Conservation (phyloP, 2,797 vertebrate genomes). For the Trachops cirrhosus region DNA sequence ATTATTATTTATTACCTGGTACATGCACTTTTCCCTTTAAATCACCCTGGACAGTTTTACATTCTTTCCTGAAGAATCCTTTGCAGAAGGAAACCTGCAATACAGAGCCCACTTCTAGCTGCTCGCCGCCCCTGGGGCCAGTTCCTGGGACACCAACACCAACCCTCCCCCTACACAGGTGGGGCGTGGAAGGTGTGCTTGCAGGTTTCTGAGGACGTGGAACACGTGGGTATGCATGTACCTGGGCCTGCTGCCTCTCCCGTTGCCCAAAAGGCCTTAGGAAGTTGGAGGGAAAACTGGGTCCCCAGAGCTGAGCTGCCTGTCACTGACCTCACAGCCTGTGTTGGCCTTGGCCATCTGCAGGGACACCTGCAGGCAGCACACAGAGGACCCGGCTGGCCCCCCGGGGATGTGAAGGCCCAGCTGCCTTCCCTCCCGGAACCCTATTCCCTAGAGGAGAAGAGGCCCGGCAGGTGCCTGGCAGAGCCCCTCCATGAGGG, state of each 20-base stretch:
- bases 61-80: neutral
- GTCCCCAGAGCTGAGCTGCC: neutral
- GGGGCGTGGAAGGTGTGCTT: rapidly evolving
- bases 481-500: neutral
- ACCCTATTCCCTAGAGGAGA: too few species aligned
- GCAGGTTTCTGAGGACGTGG: neutral
- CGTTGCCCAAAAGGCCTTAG: neutral
- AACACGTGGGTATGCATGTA: rapidly evolving
- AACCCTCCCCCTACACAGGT: neutral
- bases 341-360: rapidly evolving
- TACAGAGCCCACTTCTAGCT: neutral
- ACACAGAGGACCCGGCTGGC: neutral
- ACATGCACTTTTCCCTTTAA: neutral
- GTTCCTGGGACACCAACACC: neutral
- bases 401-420: neutral
- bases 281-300: neutral
- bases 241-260: neutral
- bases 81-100: neutral
- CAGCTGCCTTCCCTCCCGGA: neutral
- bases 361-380: neutral
- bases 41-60: neutral
- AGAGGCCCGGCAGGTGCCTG: neutral
- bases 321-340: neutral
- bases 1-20: neutral
- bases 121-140: neutral